A percentile compares a stretch with the other conserved stretches of the same genome.
phyloP scores from a whole-genome alignment of 2,888 invertebrate genomes.

The Leistus spinibarbis region DNA sequence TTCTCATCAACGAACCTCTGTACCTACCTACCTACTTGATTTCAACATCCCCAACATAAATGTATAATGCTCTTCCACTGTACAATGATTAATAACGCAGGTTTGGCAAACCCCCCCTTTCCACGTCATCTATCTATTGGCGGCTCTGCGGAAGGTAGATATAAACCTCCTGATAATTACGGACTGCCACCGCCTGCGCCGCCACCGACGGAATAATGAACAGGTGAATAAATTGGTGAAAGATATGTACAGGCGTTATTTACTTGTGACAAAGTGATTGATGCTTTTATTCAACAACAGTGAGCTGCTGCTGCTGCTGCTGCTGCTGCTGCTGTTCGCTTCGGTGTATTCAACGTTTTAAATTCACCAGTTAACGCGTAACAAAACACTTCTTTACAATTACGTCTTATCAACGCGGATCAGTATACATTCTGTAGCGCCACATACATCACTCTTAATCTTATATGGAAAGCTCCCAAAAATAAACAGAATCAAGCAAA shows the following conservation, averaged over 20 bases:
- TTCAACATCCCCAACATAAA: no score
- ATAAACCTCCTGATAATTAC: slow-evolving; percentile 30
- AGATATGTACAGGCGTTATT: slow-evolving; percentile 31
- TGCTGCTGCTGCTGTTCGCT: not conserved
- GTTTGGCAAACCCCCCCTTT: not conserved
- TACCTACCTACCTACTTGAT: no score
- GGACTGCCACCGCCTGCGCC: not conserved
- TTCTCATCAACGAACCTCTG: no score
- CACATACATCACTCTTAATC: no score
- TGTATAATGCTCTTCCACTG: no score
- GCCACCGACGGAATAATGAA: slow-evolving; percentile 24
- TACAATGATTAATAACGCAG: slow-evolving; percentile 26
- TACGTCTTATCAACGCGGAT: not conserved
- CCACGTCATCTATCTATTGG: not conserved
- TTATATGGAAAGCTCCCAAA: no score
- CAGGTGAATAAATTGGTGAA: slow-evolving; percentile 31
- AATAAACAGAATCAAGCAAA: no score
- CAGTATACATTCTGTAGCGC: not conserved
- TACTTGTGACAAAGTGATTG: slow-evolving; percentile 31
- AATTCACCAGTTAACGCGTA: not conserved
- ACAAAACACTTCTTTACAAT: not conserved
- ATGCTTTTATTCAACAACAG: slow-evolving; percentile 3
- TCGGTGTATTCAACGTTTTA: not conserved
- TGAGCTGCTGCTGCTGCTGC: not conserved
- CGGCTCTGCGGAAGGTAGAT: not conserved